phyloP scores from a whole-genome alignment of 2,113 vertebrate genomes.

The Myotis lucifugus region DNA sequence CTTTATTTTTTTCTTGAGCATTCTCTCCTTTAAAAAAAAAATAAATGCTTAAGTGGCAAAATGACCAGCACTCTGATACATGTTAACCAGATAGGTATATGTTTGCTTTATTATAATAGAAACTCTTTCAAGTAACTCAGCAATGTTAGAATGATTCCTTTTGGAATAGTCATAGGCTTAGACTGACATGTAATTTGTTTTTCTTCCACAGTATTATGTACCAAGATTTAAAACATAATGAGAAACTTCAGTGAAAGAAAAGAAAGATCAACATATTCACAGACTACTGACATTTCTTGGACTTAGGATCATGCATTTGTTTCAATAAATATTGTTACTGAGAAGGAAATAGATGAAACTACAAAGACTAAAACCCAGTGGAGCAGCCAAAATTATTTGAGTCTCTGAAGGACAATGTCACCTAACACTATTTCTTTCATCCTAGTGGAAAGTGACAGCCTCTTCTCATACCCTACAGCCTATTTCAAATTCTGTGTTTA shows the following conservation, averaged over 20 bases:
- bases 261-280: conserved; percentile 36
- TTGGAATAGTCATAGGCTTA: not conserved
- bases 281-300: conserved; percentile 21
- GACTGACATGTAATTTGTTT: not conserved
- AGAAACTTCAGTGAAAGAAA: conserved; percentile 30
- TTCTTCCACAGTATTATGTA: not conserved
- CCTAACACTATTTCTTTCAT: conserved; percentile 50
- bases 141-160: conserved; percentile 6
- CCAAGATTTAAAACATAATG: conserved; percentile 49
- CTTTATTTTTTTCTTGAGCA: not conserved
- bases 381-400: conserved; percentile 39
- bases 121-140: not conserved
- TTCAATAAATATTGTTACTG: conserved; percentile 62
- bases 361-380: conserved; percentile 8
- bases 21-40: not conserved
- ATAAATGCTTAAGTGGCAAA: not conserved
- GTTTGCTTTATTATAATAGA: conserved; percentile 13
- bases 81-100: not conserved
- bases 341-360: conserved; percentile 37
- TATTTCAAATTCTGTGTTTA: conserved; percentile 64
- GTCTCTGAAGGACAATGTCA: conserved; percentile 27
- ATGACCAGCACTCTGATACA: not conserved
- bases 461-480: conserved; percentile 49
- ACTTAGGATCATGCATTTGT: conserved; percentile 34
- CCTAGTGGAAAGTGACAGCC: conserved; percentile 60